Percentiles rank a stretch among this genome's conserved stretches.
These are phyloP conservation scores for Spondyliosoma cantharus DNA, from an alignment of 2,797 vertebrate species.

Conservation along the genomic window DNA sequence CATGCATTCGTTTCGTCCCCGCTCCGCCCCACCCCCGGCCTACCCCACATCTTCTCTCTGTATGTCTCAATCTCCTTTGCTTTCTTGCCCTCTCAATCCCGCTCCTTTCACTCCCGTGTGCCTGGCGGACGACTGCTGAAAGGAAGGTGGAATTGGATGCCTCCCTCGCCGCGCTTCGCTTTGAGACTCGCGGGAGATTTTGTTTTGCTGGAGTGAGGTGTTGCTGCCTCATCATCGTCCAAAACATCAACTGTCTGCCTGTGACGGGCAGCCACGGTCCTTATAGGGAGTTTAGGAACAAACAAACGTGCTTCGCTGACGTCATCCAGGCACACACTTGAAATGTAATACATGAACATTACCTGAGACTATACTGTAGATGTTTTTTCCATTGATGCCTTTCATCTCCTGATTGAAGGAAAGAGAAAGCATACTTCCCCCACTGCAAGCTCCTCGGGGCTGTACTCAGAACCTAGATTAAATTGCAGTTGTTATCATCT, in stretches of 20 bases:
- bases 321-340: neutral
- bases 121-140: slow-evolving; percentile 68
- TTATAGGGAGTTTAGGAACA: slow-evolving; percentile 13
- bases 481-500: slow-evolving; percentile 37
- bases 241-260: slow-evolving; percentile 64
- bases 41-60: slow-evolving; percentile 31
- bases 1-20: slow-evolving; percentile 50
- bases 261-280: slow-evolving; percentile 35
- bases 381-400: neutral
- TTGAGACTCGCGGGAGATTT: slow-evolving; percentile 74
- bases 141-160: slow-evolving; percentile 79
- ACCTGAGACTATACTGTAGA: neutral
- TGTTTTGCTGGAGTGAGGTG: slow-evolving; percentile 72
- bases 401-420: neutral
- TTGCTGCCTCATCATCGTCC: slow-evolving; percentile 63
- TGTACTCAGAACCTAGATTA: slow-evolving; percentile 19
- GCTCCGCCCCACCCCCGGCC: slow-evolving; percentile 14
- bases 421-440: slow-evolving; percentile 9
- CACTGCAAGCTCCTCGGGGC: neutral
- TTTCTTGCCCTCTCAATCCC: slow-evolving; percentile 71
- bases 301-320: slow-evolving; percentile 8
- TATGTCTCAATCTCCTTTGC: slow-evolving; percentile 72
- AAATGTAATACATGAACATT: neutral
- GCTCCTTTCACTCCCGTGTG: slow-evolving; percentile 65
- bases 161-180: slow-evolving; percentile 67